A percentile compares a stretch with the other conserved stretches of the same genome.
These are phyloP conservation scores for Myocastor coypus DNA, from an alignment of 2,113 vertebrate genomes.

Conservation along the genomic window DNA sequence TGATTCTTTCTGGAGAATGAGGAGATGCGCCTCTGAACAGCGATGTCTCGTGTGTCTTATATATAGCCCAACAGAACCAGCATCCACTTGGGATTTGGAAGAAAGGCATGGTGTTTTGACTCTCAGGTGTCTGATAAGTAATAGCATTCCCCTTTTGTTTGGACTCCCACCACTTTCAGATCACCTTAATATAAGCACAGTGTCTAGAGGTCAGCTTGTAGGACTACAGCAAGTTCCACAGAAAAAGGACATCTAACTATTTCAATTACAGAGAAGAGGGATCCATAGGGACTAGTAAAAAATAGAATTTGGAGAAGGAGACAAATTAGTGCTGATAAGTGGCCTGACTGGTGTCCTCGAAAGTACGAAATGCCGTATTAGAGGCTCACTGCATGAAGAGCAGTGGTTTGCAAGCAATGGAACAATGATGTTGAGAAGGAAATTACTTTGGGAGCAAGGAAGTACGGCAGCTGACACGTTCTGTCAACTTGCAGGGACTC, in stretches of 20 bases:
- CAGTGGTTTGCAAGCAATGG: conserved; percentile 35
- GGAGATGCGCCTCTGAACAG: too few species aligned
- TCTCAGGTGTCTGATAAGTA: not conserved
- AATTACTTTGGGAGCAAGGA: conserved; percentile 27
- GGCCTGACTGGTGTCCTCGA: conserved; percentile 64
- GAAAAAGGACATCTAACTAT: conserved; percentile 65
- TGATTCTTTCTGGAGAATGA: conserved; percentile 29
- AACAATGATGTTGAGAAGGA: conserved; percentile 50
- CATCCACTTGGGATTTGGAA: not conserved
- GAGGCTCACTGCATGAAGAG: conserved; percentile 61
- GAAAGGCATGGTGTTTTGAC: not conserved
- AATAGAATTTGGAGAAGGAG: conserved; percentile 68
- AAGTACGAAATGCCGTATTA: conserved; percentile 70
- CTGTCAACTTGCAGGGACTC: too few species aligned
- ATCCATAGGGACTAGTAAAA: conserved; percentile 62
- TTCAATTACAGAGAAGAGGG: conserved; percentile 54
- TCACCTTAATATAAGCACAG: conserved; percentile 22
- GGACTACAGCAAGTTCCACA: conserved; percentile 16
- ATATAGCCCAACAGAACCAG: not conserved
- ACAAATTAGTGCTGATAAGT: conserved; percentile 72
- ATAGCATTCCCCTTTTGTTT: not conserved
- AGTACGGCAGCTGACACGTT: not conserved
- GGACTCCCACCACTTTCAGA: not conserved
- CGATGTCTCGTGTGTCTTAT: not conserved
- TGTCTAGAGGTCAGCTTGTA: conserved; percentile 26